Conservation (phyloP, 2,888 invertebrate species). For the Perithous albicinctus region DNA sequence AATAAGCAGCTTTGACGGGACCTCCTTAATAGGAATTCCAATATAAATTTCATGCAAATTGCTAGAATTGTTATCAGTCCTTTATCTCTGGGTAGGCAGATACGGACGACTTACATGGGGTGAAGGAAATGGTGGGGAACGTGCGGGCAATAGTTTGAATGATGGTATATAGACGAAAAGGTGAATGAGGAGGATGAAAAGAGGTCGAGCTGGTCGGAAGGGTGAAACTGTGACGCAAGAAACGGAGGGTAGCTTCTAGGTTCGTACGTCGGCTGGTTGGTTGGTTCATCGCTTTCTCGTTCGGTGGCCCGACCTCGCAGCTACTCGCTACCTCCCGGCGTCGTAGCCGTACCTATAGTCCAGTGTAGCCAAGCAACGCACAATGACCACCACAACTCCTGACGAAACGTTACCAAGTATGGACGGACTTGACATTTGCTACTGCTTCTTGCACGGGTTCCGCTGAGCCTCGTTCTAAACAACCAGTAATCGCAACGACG, state of each 20-base stretch:
- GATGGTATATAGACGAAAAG: conserved; percentile 34
- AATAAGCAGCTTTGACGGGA: no score
- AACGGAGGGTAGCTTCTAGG: no score
- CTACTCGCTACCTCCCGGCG: no score
- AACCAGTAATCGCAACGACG: conserved; percentile 8
- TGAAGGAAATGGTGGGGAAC: conserved; percentile 8
- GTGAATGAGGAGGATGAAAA: conserved; percentile 20
- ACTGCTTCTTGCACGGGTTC: conserved; percentile 38
- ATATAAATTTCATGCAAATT: no score
- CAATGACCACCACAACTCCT: conserved; percentile 80
- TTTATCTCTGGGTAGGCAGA: neutral
- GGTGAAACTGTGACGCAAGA: conserved; percentile 72
- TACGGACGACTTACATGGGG: neutral
- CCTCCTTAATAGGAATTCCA: no score
- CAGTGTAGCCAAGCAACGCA: conserved; percentile 82
- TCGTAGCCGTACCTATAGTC: conserved; percentile 8
- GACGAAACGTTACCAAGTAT: conserved; percentile 74
- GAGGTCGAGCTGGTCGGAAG: conserved; percentile 45
- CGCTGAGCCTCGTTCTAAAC: conserved; percentile 19
- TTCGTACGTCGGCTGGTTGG: conserved; percentile 64
- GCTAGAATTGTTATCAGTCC: no score
- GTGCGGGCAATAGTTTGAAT: conserved; percentile 39
- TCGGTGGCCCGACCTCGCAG: conserved; percentile 35
- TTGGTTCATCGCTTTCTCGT: conserved; percentile 49
- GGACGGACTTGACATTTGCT: conserved; percentile 73